Evolutionary conservation across 2,888 invertebrate genomes (phyloP).

Genomic region (Drosophila rellima): DNA sequence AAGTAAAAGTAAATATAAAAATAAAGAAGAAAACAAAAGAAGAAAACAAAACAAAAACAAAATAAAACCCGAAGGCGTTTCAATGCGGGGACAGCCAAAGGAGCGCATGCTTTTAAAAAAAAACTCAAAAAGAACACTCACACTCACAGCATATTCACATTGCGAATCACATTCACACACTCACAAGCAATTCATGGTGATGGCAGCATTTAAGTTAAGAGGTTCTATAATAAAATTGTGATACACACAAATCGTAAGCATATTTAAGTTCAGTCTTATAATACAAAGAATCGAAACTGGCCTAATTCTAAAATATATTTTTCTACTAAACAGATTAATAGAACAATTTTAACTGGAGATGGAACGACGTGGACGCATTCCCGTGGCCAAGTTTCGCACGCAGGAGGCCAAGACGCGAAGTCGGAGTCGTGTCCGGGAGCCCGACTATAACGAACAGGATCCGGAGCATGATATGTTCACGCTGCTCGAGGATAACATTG

Average conservation of each 20-base stretch:
- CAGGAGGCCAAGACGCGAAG: conserved; percentile 85
- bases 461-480: conserved; percentile 85
- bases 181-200: conserved; percentile 52
- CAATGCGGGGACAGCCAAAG: conserved; percentile 52
- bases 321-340: conserved; percentile 17
- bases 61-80: conserved; percentile 64
- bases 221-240: conserved; percentile 49
- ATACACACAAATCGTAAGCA: conserved; percentile 59
- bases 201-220: conserved; percentile 63
- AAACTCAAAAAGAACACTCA: background rate
- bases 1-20: conserved; percentile 27
- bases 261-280: background rate
- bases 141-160: conserved; percentile 17
- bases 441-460: conserved; percentile 84
- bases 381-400: conserved; percentile 85
- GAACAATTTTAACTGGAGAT: conserved; percentile 46
- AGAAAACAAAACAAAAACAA: conserved; percentile 49
- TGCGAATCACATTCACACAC: conserved; percentile 9
- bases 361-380: conserved; percentile 85
- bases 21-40: conserved; percentile 48
- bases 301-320: conserved; percentile 10
- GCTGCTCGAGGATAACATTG: conserved; percentile 85
- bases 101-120: conserved; percentile 14
- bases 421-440: conserved; percentile 84
- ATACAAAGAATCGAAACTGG: background rate